Evolutionary conservation across 2,113 vertebrate species (phyloP), one percentile per base, ranked within the genome.

Genomic region (Hyaena hyaena): DNA sequence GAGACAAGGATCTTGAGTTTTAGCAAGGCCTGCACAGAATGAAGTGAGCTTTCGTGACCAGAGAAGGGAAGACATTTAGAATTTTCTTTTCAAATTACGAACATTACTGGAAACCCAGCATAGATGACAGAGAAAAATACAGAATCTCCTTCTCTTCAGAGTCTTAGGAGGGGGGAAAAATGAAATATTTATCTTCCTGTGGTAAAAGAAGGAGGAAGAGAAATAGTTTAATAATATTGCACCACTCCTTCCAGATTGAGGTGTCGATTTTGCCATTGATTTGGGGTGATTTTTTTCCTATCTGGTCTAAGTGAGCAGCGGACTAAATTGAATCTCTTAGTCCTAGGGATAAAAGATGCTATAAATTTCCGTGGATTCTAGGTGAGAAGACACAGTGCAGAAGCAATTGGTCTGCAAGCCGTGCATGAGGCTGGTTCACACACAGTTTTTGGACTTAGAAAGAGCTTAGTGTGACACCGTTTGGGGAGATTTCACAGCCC

Each of bases 251-350:
- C 55, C 73, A 77, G 82, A 81, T 21, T 33, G 71, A 81, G 33
- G 10, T 39, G 23, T 84, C 63, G 17, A 83, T 95, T 97, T 97
- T 82, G 73, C 89, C n/a, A 91, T 33, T 80, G 97, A 96, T 74
- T 88, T 92, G 68, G 55, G n/a, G 24, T 58, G 87, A 77, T 55
- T 53, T 66, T 53, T 66, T 69, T 26, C 7, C 76, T 61, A 17
- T 79, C 61, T 93, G 93, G 88, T 95, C 88, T 95, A 97, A 89
- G 79, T 65, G 89, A 96, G 71, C 96, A 91, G 43, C 4, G n/a
- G 45, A 82, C 39, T 69, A 77, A 77, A 97, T 80, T 86, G 97
- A 80, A 96, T 95, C 89, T 93, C 92, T 65, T 0, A 1, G 43
- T 31, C 93, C 74, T 2, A 16, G 65, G 71, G 68, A 86, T 95